These are phyloP conservation scores for Choristoneura fumiferana DNA, from an alignment of 1,140 invertebrate species.

Conservation along the genomic window DNA sequence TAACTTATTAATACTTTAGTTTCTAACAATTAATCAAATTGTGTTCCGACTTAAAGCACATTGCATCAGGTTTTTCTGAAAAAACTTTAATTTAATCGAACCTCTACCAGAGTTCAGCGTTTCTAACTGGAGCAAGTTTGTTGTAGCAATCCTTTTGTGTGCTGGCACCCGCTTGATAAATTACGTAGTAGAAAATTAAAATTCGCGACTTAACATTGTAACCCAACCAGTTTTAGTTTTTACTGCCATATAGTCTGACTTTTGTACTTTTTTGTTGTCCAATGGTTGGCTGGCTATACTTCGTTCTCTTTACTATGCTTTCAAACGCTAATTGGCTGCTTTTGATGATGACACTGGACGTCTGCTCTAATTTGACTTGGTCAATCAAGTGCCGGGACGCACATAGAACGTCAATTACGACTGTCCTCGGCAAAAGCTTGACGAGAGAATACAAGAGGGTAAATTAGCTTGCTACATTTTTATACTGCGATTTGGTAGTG, in stretches of 20 bases:
- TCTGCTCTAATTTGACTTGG: no score
- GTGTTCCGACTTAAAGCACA: neutral
- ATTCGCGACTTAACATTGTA: conserved; percentile 9
- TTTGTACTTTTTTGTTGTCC: neutral
- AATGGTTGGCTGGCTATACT: no score
- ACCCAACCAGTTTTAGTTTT: no score
- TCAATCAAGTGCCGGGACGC: neutral
- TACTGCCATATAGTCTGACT: neutral
- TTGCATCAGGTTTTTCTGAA: neutral
- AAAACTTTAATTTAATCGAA: neutral
- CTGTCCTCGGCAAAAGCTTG: no score
- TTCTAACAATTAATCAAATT: neutral
- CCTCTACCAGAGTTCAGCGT: conserved; percentile 8
- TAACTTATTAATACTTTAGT: no score
- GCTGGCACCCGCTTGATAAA: conserved; percentile 33
- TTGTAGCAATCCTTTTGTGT: conserved; percentile 24
- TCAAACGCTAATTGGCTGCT: no score
- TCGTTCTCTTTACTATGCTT: no score
- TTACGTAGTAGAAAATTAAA: conserved; percentile 33
- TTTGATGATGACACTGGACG: no score
- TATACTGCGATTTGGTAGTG: no score
- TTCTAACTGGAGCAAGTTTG: conserved; percentile 27
- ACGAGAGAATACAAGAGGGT: no score
- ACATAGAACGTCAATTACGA: no score
- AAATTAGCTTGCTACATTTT: no score